A percentile compares a stretch with the other conserved stretches of the same genome.
phyloP scores from a whole-genome alignment of 2,888 invertebrate species.

The Ectemnius lituratus region DNA sequence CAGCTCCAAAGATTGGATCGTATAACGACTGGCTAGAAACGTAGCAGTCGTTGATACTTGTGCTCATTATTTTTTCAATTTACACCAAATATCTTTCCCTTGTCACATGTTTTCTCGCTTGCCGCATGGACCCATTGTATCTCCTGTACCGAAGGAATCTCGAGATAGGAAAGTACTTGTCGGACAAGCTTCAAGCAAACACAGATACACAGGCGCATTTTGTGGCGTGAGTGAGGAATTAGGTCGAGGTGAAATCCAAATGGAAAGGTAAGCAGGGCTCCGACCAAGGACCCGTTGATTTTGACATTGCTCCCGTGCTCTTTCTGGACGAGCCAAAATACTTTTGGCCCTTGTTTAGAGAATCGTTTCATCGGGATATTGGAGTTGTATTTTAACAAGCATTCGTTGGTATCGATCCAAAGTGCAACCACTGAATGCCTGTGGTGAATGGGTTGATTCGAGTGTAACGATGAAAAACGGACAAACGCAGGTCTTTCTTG shows the following conservation, averaged over 20 bases:
- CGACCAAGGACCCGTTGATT: slow-evolving; percentile 15
- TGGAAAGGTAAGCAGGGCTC: slow-evolving; percentile 31
- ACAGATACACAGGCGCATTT: slow-evolving; percentile 29
- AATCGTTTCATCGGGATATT: too few species aligned
- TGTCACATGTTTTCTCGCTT: background rate
- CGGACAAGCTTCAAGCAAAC: slow-evolving; percentile 20
- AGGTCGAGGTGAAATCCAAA: slow-evolving; percentile 44
- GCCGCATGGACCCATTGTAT: background rate
- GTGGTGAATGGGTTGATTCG: too few species aligned
- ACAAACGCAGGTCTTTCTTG: too few species aligned
- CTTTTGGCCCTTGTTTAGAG: too few species aligned
- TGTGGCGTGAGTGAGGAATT: slow-evolving; percentile 30
- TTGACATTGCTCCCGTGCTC: slow-evolving; percentile 3
- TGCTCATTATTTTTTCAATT: too few species aligned
- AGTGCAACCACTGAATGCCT: too few species aligned
- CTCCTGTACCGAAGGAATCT: slow-evolving; percentile 1
- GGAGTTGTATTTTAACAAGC: too few species aligned
- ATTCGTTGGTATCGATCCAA: background rate
- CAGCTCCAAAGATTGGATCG: too few species aligned
- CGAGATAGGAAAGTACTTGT: slow-evolving; percentile 13
- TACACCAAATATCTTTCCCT: too few species aligned
- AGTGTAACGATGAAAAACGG: too few species aligned
- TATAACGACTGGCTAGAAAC: too few species aligned
- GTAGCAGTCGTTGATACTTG: too few species aligned
- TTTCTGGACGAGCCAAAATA: background rate